A percentile compares a stretch with the other conserved stretches of the same genome.
phyloP scores from a whole-genome alignment of 1,140 invertebrate species.

The Plodia interpunctella region DNA sequence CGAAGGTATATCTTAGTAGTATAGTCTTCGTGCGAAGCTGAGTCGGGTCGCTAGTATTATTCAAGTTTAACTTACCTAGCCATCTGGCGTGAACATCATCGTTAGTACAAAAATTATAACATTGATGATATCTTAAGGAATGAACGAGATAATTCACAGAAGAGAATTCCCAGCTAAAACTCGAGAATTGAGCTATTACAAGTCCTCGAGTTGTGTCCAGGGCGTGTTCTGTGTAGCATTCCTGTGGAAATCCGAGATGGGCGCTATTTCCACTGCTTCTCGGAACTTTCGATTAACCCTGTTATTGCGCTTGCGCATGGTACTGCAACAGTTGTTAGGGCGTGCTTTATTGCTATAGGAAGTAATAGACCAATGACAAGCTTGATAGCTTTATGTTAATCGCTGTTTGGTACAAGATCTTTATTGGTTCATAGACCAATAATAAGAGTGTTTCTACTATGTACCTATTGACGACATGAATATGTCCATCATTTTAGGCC shows the following conservation, averaged over 20 bases:
- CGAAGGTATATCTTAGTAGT: no score
- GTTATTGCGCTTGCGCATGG: not conserved
- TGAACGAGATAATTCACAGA: no score
- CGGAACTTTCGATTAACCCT: not conserved
- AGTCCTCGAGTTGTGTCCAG: not conserved
- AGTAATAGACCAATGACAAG: slow-evolving; percentile 3
- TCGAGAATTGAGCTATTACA: slow-evolving; percentile 1
- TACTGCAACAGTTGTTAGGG: not conserved
- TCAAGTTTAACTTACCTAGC: no score
- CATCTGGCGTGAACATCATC: no score
- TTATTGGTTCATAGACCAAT: not conserved
- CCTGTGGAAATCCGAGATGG: slow-evolving; percentile 3
- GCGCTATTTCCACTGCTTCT: not conserved
- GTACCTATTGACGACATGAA: no score
- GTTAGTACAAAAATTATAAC: no score
- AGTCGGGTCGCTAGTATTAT: no score
- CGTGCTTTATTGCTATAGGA: not conserved
- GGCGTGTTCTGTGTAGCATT: not conserved
- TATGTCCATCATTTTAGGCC: no score
- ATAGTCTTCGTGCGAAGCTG: no score
- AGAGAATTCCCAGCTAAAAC: not conserved
- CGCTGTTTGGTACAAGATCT: not conserved
- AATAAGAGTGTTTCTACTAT: no score
- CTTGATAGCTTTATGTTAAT: not conserved
- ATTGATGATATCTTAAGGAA: no score